Evolutionary conservation across 2,888 invertebrate species (phyloP), one percentile per base, ranked within the genome.

Genomic region (Cataglyphis albicans): DNA sequence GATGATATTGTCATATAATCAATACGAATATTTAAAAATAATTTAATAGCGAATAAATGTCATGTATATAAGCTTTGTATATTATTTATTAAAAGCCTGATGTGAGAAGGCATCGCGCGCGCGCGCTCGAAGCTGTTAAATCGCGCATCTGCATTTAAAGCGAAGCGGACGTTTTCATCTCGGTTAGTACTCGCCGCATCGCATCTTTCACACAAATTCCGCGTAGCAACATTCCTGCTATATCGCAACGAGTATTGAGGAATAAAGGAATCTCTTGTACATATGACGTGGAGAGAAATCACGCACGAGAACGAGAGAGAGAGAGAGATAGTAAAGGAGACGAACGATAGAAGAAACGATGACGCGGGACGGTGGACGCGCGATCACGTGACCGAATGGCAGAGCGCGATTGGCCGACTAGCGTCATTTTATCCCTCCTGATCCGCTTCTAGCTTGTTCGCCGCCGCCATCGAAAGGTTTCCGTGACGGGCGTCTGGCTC

Each of bases 401-500:
- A n/a, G 38, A 73, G 25, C 5, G 64, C 65, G 91, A 92, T 92
- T 92, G 92, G 92, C 55, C 48, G 83, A 5, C 75, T 29, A 75
- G 78, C 73, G 81, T 63, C 81, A 83, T 85, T 88, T 88, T 52
- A 52, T 88, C 87, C 87, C 89, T 84, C 85, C 83, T 81, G 63
- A 87, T 85, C 86, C 84, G 82, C 83, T 84, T 64, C 73, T 70
- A 84, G 87, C 81, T 74, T 81, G 86, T 80, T 67, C 38, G 21
- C 82, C 86, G 86, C 85, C 87, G 85, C 84, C 88, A 83, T 87
- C 85, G 87, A 85, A 21, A 87, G 85, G 87, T 89, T 84, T 25
- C 84, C 89, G 89, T 85, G 88, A 78, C 90, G 86, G 76, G 84
- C 86, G 88, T 88, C 91, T 88, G 91, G 44, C 91, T 94, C 93